Evolutionary conservation across 2,113 vertebrate species (phyloP).

Genomic region (Carettochelys insculpta): DNA sequence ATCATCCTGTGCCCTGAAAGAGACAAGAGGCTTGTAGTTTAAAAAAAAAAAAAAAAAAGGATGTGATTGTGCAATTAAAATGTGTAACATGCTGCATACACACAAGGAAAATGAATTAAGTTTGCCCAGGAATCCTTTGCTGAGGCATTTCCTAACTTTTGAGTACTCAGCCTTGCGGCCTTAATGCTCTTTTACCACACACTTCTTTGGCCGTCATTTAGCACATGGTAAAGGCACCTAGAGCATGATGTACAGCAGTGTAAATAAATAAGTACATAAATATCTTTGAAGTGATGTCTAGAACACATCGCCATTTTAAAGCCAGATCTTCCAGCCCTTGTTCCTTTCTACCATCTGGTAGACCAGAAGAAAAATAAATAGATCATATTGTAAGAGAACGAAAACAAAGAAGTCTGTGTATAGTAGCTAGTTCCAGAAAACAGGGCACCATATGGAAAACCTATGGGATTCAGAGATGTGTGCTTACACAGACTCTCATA

Average conservation of each 20-base stretch:
- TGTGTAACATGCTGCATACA: neutral
- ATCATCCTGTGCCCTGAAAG: neutral
- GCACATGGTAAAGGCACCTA: neutral
- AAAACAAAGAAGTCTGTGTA: neutral
- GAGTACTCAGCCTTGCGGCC: neutral
- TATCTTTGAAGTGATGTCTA: neutral
- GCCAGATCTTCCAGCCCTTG: neutral
- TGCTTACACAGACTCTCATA: neutral
- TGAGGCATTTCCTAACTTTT: neutral
- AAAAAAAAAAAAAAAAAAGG: neutral
- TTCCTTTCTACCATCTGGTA: neutral
- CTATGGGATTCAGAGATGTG: neutral
- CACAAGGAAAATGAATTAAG: neutral
- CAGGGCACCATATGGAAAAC: neutral
- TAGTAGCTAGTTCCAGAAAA: neutral
- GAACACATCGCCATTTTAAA: neutral
- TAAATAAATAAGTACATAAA: neutral
- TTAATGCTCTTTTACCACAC: neutral
- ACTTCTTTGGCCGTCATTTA: neutral
- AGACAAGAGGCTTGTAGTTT: neutral
- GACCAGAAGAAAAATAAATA: neutral
- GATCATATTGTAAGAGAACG: neutral
- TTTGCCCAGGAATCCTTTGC: neutral
- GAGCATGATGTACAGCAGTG: neutral
- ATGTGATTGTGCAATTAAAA: neutral